Base-by-base conservation (phyloP, 2,797 vertebrate species). In the Premnoplex brunnescens region DNA sequence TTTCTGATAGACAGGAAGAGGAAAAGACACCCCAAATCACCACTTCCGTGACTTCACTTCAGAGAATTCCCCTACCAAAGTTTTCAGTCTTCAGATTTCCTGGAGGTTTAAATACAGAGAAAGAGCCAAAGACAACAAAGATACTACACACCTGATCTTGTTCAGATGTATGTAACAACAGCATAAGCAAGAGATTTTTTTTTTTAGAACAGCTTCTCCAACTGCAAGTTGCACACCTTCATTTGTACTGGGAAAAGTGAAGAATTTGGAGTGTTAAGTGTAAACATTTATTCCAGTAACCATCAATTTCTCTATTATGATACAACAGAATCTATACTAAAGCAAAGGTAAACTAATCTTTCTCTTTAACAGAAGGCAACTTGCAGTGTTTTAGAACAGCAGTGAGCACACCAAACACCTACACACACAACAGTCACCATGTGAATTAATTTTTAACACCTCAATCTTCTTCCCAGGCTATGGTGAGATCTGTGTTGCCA, bases 51-150 rank as follows among this genome's bases (percentile, higher is more conserved):
- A 80, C 48, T 89, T 68, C 21, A 56, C 13, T 75, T 85, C 10
- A 73, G n/a, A 91, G 26, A 80, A 90, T 39, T 90, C 52, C 73
- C 76, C 68, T 68, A 30, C 11, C 26, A 77, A 74, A 74, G 12
- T 13, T 77, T 52, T 74, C 23, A 59, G 73, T 44, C 68, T 71
- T 90, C 32, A 37, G 16, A 72, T 84, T 83, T 94, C 86, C 67
- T 76, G 71, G 4, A 87, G 39, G 20, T 51, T 78, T 69, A 87
- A 91, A 71, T 2, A 60, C 15, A 74, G 27, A 69, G n/a, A 64
- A 81, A 86, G 46, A 76, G 71, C 34, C 63, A 85, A 94, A 81
- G 62, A 77, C 55, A 82, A 85, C 46, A 84, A 36, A 64, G 46
- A 60, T 16, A 56, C 15, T 28, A 55, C 32, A 87, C 21, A 86